A percentile compares a stretch with the other conserved stretches of the same genome.
These are phyloP conservation scores for Amia ocellicauda DNA, from an alignment of 2,113 vertebrate species.

Conservation along the genomic window DNA sequence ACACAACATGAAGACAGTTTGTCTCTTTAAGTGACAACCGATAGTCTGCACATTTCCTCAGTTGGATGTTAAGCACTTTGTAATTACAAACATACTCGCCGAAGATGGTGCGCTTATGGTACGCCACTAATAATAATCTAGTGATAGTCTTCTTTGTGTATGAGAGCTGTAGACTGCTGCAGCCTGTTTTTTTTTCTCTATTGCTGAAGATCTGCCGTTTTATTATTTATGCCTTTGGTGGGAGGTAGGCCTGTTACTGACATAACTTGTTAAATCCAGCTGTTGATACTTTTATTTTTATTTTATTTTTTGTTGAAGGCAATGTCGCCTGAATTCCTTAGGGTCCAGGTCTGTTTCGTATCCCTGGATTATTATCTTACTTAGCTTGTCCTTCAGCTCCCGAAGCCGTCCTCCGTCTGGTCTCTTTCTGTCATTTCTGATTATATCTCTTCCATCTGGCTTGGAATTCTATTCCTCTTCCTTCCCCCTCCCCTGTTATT, in stretches of 20 bases:
- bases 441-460: constrained; percentile 48
- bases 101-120: no score
- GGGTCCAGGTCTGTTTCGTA: neutral
- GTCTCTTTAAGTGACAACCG: no score
- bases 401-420: constrained; percentile 35
- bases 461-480: constrained; percentile 30
- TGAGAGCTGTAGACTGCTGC: neutral
- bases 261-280: neutral
- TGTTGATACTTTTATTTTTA: neutral
- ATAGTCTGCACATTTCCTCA: no score
- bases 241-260: neutral
- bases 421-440: constrained; percentile 47
- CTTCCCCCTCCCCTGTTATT: constrained; percentile 28
- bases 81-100: no score
- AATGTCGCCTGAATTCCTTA: neutral
- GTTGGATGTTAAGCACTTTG: no score
- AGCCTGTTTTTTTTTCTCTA: neutral
- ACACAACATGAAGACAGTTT: no score
- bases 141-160: no score
- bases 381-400: constrained; percentile 42
- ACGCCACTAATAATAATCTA: no score
- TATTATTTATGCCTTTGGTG: no score
- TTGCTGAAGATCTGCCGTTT: no score
- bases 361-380: constrained; percentile 14
- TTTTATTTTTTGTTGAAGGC: constrained; percentile 4